Conservation (phyloP, 53 echinoderm and acorn worm species). For the Hippasteria phrygiana region DNA sequence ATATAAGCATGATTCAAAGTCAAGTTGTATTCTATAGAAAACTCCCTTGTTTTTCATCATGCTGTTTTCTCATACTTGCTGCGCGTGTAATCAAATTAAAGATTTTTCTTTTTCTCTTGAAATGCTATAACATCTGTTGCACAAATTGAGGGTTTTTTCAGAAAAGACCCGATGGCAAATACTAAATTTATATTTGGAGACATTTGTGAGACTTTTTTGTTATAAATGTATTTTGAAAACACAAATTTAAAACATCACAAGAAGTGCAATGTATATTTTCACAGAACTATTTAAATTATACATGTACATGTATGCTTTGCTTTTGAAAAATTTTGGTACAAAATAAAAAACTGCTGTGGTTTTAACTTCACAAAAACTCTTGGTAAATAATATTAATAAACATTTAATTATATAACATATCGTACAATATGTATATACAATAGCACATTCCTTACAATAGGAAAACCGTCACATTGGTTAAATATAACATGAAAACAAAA, state of each 20-base stretch:
- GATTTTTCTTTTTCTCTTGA: no score
- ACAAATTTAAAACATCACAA: background rate
- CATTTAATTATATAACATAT: conserved; percentile 48
- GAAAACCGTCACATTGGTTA: conserved; percentile 13
- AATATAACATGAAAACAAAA: conserved; percentile 39
- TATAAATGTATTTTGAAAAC: no score
- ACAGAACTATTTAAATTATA: background rate
- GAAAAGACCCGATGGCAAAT: no score
- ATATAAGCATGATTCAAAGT: no score
- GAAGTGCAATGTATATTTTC: background rate
- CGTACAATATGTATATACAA: conserved; percentile 52
- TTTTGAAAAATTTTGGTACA: background rate
- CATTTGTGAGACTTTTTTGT: no score
- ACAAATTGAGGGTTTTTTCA: no score
- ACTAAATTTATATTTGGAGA: no score
- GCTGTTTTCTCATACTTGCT: no score
- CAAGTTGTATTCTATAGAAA: no score
- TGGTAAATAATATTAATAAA: conserved; percentile 39
- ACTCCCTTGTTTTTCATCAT: no score
- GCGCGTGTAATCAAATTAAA: no score
- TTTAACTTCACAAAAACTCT: conserved; percentile 19
- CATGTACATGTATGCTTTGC: background rate
- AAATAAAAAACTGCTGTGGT: conserved; percentile 3
- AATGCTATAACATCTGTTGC: no score
- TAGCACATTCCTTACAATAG: conserved; percentile 50